Evolutionary conservation across 2,113 vertebrate species (phyloP).

Genomic region (Etheostoma spectabile): DNA sequence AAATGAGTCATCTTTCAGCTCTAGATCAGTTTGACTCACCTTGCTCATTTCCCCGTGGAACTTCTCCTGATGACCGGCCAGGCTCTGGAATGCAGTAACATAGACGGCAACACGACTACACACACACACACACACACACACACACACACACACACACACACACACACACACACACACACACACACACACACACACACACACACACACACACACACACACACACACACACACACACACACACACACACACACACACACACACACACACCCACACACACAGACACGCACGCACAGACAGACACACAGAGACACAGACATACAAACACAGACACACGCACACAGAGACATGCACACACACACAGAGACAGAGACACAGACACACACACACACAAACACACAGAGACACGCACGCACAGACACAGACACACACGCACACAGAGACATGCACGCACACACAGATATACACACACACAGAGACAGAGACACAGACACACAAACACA

Average conservation of each 20-base stretch:
- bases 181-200: too few species aligned
- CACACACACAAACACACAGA: background rate
- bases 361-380: constrained; percentile 16
- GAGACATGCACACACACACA: too few species aligned
- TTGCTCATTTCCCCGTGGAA: constrained; percentile 98
- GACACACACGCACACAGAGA: constrained; percentile 8
- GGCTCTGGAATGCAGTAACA: constrained; percentile 96
- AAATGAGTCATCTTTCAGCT: too few species aligned
- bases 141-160: constrained; percentile 13
- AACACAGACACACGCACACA: constrained; percentile 10
- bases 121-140: constrained; percentile 12
- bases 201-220: too few species aligned
- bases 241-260: too few species aligned
- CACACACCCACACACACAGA: too few species aligned
- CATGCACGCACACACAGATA: constrained; percentile 5
- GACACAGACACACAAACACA: too few species aligned
- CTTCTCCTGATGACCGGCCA: constrained; percentile 94
- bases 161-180: constrained; percentile 2
- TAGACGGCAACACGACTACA: constrained; percentile 95
- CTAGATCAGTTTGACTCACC: constrained; percentile 75
- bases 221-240: too few species aligned
- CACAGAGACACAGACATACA: background rate
- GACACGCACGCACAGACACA: background rate
- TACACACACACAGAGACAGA: too few species aligned
- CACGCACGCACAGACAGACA: too few species aligned